Conservation (phyloP, 2,113 vertebrate species). For the Numida meleagris region DNA sequence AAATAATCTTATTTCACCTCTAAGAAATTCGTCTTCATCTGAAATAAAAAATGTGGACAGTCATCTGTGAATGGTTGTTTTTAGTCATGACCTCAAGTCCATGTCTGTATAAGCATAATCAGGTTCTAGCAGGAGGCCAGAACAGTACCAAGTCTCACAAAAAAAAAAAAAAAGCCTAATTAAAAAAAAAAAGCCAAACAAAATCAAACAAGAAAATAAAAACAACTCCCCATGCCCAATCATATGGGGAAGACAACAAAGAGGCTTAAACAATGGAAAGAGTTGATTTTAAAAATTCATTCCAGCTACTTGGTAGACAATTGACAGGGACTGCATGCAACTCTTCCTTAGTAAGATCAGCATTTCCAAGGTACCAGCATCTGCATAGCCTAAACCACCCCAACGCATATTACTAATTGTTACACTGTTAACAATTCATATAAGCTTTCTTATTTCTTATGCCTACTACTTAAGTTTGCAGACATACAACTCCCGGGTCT, state of each 20-base stretch:
- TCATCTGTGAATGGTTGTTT: not conserved
- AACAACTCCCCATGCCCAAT: not conserved
- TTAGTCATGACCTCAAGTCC: not conserved
- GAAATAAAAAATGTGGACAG: not conserved
- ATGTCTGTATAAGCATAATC: not conserved
- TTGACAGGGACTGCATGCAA: not conserved
- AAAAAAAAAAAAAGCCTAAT: not conserved
- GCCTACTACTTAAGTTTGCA: not conserved
- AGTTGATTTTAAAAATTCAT: not conserved
- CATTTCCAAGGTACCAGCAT: not conserved
- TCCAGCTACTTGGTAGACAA: not conserved
- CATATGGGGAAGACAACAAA: not conserved
- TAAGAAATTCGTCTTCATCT: not conserved
- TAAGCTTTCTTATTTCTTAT: not conserved
- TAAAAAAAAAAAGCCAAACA: not conserved
- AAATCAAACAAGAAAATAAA: not conserved
- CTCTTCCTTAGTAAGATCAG: not conserved
- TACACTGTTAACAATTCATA: not conserved
- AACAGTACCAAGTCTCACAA: not conserved
- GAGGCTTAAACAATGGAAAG: not conserved
- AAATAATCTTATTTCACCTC: not conserved
- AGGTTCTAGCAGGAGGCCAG: not conserved
- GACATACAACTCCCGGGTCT: not conserved
- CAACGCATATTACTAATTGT: not conserved
- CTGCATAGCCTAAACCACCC: not conserved